phyloP scores from a whole-genome alignment of 2,888 invertebrate genomes.

The Argyresthia albistria region DNA sequence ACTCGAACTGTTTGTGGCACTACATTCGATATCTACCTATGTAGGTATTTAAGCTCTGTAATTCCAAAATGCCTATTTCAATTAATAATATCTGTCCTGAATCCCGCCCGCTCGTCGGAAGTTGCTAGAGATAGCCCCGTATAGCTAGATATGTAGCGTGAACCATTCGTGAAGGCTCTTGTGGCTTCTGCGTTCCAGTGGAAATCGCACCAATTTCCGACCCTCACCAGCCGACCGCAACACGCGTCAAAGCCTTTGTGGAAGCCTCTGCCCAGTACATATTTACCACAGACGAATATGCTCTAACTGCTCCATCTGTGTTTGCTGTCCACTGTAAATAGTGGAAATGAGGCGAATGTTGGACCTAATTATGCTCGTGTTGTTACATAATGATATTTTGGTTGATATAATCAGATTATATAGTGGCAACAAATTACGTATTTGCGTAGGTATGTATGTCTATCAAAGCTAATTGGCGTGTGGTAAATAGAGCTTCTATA shows the following conservation, averaged over 20 bases:
- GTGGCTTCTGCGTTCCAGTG: slow-evolving; percentile 21
- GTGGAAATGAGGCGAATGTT: slow-evolving; percentile 8
- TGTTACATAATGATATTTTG: background rate
- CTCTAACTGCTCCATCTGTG: slow-evolving; percentile 19
- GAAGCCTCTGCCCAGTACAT: slow-evolving; percentile 28
- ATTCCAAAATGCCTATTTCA: too few relatives aligned
- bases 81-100: background rate
- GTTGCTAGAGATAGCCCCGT: background rate
- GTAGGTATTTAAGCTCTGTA: too few relatives aligned
- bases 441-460: too few relatives aligned
- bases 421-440: too few relatives aligned
- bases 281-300: slow-evolving; percentile 29
- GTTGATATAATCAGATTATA: too few relatives aligned
- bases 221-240: slow-evolving; percentile 56
- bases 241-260: slow-evolving; percentile 64
- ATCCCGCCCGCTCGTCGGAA: background rate
- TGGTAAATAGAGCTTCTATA: too few relatives aligned
- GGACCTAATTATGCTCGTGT: slow-evolving; percentile 7
- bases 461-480: too few relatives aligned
- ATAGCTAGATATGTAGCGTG: background rate
- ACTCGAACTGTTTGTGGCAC: too few relatives aligned
- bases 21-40: too few relatives aligned
- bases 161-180: background rate
- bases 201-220: slow-evolving; percentile 60
- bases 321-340: slow-evolving; percentile 10